These are phyloP conservation scores for Empidonax traillii DNA, from an alignment of 2,113 vertebrate species.

Conservation along the genomic window DNA sequence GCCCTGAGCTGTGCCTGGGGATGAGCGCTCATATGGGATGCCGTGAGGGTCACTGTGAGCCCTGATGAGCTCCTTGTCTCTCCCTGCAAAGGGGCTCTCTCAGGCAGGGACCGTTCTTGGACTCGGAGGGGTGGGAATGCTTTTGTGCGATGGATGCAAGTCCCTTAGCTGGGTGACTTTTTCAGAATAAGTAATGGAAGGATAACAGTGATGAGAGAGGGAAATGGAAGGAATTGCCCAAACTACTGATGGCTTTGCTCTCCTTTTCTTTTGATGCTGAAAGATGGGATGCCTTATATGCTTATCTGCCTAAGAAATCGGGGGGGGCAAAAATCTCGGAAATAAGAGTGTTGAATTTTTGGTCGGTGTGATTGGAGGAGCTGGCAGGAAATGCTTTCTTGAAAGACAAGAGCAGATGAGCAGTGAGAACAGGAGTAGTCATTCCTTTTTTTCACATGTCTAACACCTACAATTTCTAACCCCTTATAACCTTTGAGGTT, in stretches of 20 bases:
- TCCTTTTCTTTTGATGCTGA: neutral
- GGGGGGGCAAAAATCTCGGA: neutral
- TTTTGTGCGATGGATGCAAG: neutral
- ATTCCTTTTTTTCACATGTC: neutral
- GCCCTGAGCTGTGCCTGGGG: neutral
- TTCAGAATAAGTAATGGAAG: neutral
- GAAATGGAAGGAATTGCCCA: neutral
- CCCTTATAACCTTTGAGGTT: neutral
- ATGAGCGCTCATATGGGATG: accelerated
- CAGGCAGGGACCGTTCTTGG: accelerated
- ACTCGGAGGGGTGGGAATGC: accelerated
- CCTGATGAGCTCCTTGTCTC: neutral
- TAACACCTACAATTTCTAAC: neutral
- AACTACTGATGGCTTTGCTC: neutral
- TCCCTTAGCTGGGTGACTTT: neutral
- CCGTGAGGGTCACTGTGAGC: accelerated
- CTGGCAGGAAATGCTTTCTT: neutral
- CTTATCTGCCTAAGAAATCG: neutral
- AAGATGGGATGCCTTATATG: accelerated
- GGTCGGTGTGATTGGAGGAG: neutral
- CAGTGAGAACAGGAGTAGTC: neutral
- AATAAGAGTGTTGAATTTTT: neutral
- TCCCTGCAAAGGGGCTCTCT: neutral
- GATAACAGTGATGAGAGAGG: neutral
- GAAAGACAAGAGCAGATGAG: neutral